Base-by-base conservation (phyloP, 1,140 invertebrate species). In the Dufourea novaeangliae region DNA sequence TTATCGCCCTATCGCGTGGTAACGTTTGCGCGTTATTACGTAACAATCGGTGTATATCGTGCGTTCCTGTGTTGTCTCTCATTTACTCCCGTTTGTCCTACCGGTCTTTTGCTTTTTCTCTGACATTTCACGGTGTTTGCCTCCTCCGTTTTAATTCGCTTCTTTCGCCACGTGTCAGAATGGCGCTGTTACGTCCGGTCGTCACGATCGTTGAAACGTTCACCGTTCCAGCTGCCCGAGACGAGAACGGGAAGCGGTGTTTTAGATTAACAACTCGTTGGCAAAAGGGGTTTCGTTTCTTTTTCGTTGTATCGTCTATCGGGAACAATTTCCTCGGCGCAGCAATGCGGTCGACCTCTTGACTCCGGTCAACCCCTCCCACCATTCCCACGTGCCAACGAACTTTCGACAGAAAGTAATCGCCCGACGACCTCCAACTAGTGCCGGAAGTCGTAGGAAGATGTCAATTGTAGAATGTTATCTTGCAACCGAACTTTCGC, bases 371-470 rank as follows among this genome's bases (percentile, higher is more conserved):
- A 2, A 3, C 39, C 52, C 25, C 67, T 54, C 56, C 77, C 74
- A 69, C 57, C 74, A 67, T 75, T 86, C 77, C 62, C 81, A 86
- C 79, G 63, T 86, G 87, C 64, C 86, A 86, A 86, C 84, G 84
- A 88, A 90, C 88, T 90, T 91, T 88, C 86, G 85, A 90, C 86
- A 75, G 87, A 87, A 88, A 85, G 85, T 87, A 90, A 91, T 90
- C 87, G 80, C 79, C 86, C 87, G 80, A 78, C 86, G 88, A 84
- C 85, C 88, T 90, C 87, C 72, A 84, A 67, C 84, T 78, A 88
- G 44, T 72, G 85, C 80, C 89, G 90, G 88, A 91, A 91, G 86
- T 90, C 90, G 90, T 92, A 91, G 89, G 91, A 90, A 91, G 88
- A 79, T 79, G 86, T 83, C 90, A 89, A 91, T 90, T 91, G 87